Evolutionary conservation across 2,797 vertebrate genomes (phyloP).

Genomic region (Lutjanus argentimaculatus): DNA sequence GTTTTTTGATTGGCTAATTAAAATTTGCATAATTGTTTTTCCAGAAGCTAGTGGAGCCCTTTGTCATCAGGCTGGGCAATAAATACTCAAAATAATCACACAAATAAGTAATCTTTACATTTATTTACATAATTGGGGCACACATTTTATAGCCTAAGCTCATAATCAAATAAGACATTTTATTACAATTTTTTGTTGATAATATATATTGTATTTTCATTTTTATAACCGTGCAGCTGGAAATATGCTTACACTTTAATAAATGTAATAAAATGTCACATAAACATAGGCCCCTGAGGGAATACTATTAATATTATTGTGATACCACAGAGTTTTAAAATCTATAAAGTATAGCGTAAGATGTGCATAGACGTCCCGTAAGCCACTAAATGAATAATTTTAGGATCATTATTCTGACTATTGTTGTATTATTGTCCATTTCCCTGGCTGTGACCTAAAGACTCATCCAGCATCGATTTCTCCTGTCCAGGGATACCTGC

Average conservation of each 20-base stretch:
- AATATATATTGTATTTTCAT: not conserved
- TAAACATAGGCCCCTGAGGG: not conserved
- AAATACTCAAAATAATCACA: conserved; percentile 41
- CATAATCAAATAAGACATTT: conserved; percentile 17
- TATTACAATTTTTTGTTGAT: not conserved
- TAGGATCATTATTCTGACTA: not conserved
- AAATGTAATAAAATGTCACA: not conserved
- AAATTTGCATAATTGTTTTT: conserved; percentile 85
- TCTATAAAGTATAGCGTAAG: not conserved
- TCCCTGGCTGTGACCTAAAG: conserved; percentile 41
- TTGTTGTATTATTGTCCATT: not conserved
- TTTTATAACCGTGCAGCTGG: not conserved
- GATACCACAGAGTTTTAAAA: not conserved
- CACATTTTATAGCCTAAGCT: not conserved
- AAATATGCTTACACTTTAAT: not conserved
- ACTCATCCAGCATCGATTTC: conserved; percentile 51
- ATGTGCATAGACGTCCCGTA: not conserved
- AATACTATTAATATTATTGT: conserved; percentile 12
- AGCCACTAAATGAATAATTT: not conserved
- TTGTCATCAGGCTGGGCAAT: conserved; percentile 72
- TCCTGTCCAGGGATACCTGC: conserved; percentile 71
- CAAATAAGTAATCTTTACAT: conserved; percentile 8
- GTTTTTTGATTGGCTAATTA: conserved; percentile 82
- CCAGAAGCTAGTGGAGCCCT: conserved; percentile 68
- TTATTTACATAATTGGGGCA: conserved; percentile 20